Conservation (phyloP, 2,888 invertebrate genomes). For the Hemicrepidius hirtus region DNA sequence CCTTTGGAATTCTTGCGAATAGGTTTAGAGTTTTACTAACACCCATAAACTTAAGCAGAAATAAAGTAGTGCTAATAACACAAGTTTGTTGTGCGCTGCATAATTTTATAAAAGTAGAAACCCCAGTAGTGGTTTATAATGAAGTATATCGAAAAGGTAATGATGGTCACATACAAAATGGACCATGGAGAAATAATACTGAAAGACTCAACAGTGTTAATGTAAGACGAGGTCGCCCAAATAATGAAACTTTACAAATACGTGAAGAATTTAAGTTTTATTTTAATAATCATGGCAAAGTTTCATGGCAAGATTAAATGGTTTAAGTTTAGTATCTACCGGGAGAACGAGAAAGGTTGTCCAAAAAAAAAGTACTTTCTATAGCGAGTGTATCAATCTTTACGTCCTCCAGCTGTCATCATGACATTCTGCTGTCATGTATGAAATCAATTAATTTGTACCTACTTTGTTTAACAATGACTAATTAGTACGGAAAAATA, state of each 20-base stretch:
- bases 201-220: background rate
- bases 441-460: too few relatives aligned
- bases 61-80: constrained; percentile 1
- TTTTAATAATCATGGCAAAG: constrained; percentile 15
- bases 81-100: too few relatives aligned
- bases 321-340: too few relatives aligned
- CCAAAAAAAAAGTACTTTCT: too few relatives aligned
- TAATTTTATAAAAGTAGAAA: constrained; percentile 9
- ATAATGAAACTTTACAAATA: constrained; percentile 8
- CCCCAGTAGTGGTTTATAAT: constrained; percentile 4
- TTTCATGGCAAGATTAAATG: constrained; percentile 3
- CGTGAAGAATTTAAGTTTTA: constrained; percentile 23
- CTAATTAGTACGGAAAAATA: too few relatives aligned
- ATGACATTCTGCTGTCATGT: too few relatives aligned
- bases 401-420: too few relatives aligned
- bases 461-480: too few relatives aligned
- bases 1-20: too few relatives aligned
- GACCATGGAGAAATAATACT: constrained; percentile 1
- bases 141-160: constrained; percentile 1
- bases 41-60: background rate
- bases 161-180: constrained; percentile 25
- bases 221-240: constrained; percentile 1
- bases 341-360: too few relatives aligned
- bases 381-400: too few relatives aligned
- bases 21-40: too few relatives aligned